A percentile compares a stretch with the other conserved stretches of the same genome.
phyloP scores from a whole-genome alignment of 1,140 invertebrate genomes.

The Atta colombica region DNA sequence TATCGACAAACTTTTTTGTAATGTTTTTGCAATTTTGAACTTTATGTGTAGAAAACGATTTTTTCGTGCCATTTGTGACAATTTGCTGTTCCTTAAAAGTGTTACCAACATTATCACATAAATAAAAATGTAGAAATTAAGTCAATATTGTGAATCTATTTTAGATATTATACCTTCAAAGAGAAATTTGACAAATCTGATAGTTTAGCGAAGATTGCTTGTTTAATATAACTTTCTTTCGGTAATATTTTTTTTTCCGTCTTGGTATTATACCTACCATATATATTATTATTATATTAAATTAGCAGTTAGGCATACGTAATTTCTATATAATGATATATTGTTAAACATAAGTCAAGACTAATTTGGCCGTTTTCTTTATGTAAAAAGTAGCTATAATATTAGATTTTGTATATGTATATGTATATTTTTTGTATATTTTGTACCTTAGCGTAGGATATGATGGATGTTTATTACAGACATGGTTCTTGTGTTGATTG shows the following conservation, averaged over 20 bases:
- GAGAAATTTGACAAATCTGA: conserved; percentile 25
- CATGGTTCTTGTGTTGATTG: conserved; percentile 30
- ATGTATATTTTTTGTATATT: no score
- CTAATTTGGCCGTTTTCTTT: not conserved
- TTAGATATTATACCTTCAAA: conserved; percentile 45
- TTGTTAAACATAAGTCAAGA: not conserved
- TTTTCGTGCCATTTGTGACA: conserved; percentile 8
- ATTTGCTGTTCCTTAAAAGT: conserved; percentile 52
- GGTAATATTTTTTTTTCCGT: conserved; percentile 29
- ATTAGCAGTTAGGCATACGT: not conserved
- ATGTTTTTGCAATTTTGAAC: not conserved
- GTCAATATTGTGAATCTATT: not conserved
- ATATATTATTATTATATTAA: conserved; percentile 15
- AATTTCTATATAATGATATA: not conserved
- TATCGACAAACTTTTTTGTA: not conserved
- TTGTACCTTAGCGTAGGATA: conserved; percentile 48
- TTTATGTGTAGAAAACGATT: conserved; percentile 8
- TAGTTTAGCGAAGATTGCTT: conserved; percentile 16
- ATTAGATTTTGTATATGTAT: not conserved
- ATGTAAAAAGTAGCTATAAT: not conserved
- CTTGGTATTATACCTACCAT: conserved; percentile 1
- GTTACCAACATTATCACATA: not conserved
- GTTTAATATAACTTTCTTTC: conserved; percentile 23
- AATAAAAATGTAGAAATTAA: not conserved
- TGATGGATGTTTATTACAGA: conserved; percentile 22